Base-by-base conservation (phyloP, 2,888 invertebrate species). In the Panorpa germanica region DNA sequence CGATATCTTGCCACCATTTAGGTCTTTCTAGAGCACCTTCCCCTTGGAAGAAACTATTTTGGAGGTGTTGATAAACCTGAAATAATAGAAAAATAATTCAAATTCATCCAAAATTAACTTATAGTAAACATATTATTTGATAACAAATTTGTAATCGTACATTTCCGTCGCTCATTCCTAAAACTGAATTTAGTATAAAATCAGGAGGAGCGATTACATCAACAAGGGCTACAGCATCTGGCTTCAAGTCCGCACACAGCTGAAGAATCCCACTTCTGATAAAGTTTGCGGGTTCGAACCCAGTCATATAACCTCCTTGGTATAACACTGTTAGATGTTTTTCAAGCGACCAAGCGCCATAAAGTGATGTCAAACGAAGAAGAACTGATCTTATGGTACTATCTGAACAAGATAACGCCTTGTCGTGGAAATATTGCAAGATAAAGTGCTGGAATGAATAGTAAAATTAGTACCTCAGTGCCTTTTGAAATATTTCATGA, bases 161-260 rank as follows among this genome's bases (percentile, higher is more conserved):
- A 64, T 80, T 64, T 47, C 91, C 91, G 53, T 90, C 83, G 5
- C 82, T 70, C 43, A 62, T 58, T 20, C 88, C 91, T n/a, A 93
- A 60, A 1, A 77, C 70, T 1, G 90, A 90, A 45, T 76, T 74
- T 9, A 91, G 55, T 37, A 86, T 65, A 51, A 77, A 83, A 57
- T 91, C 91, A 0, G 82, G 76, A 2, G 86, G 86, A 1, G 90
- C 83, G 28, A 91, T 61, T 0, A 70, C 69, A 56, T 93, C 91
- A 1, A 68, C 73, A 16, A 91, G 57, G 2, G 76, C 47, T 2
- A 86, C 70, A 0, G 81, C 71, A 25, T 85, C 75, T n/a, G 71
- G 60, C 43, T 74, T 68, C 4, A 85, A 39, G 19, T 52, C 46
- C 0, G 52, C 44, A 46, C 85, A 74, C 19, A 75, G 49, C 4